A percentile compares a stretch with the other conserved stretches of the same genome.
These are phyloP conservation scores for Cynopterus sphinx DNA, from an alignment of 2,797 vertebrate genomes.

Conservation along the genomic window DNA sequence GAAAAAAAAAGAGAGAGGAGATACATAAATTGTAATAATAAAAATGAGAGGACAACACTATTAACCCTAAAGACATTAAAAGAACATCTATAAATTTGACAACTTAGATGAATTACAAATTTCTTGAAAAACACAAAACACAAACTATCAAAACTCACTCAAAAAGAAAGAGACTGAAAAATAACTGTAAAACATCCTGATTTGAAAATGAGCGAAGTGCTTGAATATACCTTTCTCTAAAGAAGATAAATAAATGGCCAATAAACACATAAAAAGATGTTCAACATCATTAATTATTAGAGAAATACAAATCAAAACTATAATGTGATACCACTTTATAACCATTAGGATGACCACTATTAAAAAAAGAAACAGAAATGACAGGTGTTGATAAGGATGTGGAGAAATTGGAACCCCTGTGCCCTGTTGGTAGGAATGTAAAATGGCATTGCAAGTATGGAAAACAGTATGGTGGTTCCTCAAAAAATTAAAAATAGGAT, in stretches of 20 bases:
- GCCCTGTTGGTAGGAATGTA: not conserved
- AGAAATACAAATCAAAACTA: not conserved
- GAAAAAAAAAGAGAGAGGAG: not conserved
- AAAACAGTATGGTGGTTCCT: not conserved
- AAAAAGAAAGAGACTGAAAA: not conserved
- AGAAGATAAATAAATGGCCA: not conserved
- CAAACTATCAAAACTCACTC: not conserved
- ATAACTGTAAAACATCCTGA: not conserved
- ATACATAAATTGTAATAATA: not conserved
- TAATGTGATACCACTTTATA: not conserved
- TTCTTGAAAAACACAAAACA: not conserved
- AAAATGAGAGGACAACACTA: not conserved
- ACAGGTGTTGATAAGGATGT: not conserved
- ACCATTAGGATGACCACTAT: not conserved
- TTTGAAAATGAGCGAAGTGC: not conserved
- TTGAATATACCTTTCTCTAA: not conserved
- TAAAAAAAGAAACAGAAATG: not conserved
- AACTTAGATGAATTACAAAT: not conserved
- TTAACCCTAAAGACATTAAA: not conserved
- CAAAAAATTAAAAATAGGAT: not conserved
- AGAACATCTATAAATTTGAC: not conserved
- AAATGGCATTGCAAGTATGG: not conserved
- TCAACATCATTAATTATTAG: not conserved
- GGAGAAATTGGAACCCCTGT: not conserved
- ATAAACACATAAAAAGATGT: not conserved